phyloP scores from a whole-genome alignment of 2,888 invertebrate species.

The Drosophila fungiperda region DNA sequence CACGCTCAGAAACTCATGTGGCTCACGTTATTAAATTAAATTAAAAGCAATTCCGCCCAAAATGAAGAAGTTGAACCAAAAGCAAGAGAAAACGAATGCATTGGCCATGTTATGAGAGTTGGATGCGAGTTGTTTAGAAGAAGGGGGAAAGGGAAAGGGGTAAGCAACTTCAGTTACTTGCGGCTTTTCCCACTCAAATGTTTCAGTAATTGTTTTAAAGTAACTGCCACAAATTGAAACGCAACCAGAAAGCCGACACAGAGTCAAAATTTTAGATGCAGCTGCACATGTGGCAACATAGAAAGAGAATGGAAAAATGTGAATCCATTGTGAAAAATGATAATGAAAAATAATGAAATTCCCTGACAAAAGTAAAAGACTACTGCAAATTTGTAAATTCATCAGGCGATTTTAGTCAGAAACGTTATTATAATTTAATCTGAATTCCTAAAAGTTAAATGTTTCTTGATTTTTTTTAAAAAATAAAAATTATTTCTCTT shows the following conservation, averaged over 20 bases:
- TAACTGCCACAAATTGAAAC: conserved; percentile 50
- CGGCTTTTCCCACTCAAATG: conserved; percentile 55
- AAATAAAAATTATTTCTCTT: too few relatives aligned
- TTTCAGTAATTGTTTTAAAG: conserved; percentile 73
- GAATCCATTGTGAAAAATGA: conserved; percentile 10
- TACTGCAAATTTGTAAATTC: neutral
- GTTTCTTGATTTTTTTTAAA: neutral
- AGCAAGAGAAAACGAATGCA: conserved; percentile 1
- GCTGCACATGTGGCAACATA: neutral
- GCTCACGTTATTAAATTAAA: conserved; percentile 51
- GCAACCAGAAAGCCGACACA: conserved; percentile 10
- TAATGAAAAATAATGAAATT: conserved; percentile 28
- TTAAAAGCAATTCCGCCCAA: conserved; percentile 28
- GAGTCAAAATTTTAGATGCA: conserved; percentile 13
- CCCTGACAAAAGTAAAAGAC: neutral
- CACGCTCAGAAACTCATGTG: conserved; percentile 1
- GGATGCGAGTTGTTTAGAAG: neutral
- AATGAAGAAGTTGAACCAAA: conserved; percentile 1
- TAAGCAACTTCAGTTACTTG: conserved; percentile 17
- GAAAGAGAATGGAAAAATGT: neutral
- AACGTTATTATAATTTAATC: neutral
- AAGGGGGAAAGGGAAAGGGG: neutral
- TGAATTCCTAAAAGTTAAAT: neutral
- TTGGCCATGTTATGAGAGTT: neutral
- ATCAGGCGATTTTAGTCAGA: neutral